A percentile compares a stretch with the other conserved stretches of the same genome.
phyloP scores from a whole-genome alignment of 2,113 vertebrate species.

The Sebastes schlegelii region DNA sequence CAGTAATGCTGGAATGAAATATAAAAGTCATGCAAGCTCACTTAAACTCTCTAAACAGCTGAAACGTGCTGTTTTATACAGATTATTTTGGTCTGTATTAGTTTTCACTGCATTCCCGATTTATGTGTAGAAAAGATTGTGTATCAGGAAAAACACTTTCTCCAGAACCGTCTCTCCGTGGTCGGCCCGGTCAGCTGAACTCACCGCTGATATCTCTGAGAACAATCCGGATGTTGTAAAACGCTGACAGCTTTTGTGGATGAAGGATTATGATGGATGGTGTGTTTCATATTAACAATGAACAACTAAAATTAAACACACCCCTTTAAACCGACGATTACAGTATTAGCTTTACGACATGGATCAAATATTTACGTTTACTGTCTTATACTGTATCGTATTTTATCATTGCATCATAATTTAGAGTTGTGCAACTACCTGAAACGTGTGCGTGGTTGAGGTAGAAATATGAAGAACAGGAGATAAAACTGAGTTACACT shows the following conservation, averaged over 20 bases:
- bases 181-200: conserved; percentile 7
- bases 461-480: neutral
- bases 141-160: neutral
- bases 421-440: conserved; percentile 9
- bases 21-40: too few relatives aligned
- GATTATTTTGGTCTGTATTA: too few relatives aligned
- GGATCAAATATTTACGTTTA: conserved; percentile 31
- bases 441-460: neutral
- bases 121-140: neutral
- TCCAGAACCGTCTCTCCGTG: neutral
- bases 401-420: conserved; percentile 12
- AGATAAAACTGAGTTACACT: conserved; percentile 42
- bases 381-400: neutral
- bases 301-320: neutral
- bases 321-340: too few relatives aligned
- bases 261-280: neutral
- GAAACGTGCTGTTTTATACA: too few relatives aligned
- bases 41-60: too few relatives aligned
- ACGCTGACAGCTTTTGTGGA: neutral
- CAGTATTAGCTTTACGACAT: neutral
- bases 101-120: neutral
- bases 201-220: neutral
- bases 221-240: conserved; percentile 2
- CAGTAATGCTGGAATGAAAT: too few relatives aligned
- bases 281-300: neutral